phyloP scores from a whole-genome alignment of 1,140 invertebrate genomes.

The Lordiphosa stackelbergi region DNA sequence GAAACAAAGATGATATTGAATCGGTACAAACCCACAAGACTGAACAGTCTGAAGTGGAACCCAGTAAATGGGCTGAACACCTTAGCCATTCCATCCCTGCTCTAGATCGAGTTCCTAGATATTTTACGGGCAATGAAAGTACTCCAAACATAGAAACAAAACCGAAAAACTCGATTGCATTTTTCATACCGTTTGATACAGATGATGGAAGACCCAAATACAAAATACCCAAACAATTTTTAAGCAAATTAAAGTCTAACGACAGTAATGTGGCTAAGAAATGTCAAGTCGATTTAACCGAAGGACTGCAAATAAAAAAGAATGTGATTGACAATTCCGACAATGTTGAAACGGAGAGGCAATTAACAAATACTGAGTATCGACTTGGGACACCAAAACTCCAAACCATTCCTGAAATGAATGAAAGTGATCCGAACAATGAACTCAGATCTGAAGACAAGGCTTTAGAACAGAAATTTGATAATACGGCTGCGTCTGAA shows the following conservation, averaged over 20 bases:
- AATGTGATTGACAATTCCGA: neutral
- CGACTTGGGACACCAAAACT: constrained; percentile 29
- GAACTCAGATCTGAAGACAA: constrained; percentile 7
- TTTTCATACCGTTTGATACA: constrained; percentile 53
- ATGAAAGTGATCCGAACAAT: constrained; percentile 39
- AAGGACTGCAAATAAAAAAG: neutral
- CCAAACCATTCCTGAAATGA: constrained; percentile 56
- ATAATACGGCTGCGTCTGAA: neutral
- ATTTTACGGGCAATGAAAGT: constrained; percentile 24
- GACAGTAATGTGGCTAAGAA: neutral
- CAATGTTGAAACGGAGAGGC: constrained; percentile 30
- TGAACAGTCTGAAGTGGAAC: neutral
- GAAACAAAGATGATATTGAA: neutral
- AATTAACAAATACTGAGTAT: constrained; percentile 25
- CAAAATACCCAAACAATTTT: constrained; percentile 47
- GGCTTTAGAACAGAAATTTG: neutral
- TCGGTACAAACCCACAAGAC: neutral
- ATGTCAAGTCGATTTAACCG: neutral
- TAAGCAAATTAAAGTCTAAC: neutral
- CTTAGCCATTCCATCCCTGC: neutral
- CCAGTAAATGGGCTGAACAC: neutral
- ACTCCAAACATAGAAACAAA: constrained; percentile 7
- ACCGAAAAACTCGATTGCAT: constrained; percentile 40
- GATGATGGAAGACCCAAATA: constrained; percentile 42
- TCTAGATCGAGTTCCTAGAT: constrained; percentile 33